These are phyloP conservation scores for Peromyscus aztecus DNA, from an alignment of 2,797 vertebrate species.

Conservation along the genomic window DNA sequence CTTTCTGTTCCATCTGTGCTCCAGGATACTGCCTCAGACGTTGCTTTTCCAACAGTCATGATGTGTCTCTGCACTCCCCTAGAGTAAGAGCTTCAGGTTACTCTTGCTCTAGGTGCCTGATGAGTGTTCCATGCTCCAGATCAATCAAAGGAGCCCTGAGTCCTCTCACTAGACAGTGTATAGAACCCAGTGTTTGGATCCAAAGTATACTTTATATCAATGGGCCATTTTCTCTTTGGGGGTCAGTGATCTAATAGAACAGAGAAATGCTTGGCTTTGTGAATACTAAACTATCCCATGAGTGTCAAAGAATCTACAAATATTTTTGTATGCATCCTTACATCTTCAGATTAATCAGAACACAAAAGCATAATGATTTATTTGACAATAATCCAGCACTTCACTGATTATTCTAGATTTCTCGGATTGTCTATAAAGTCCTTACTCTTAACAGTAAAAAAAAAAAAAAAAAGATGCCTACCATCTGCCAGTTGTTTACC, in stretches of 20 bases:
- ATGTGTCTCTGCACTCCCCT: not conserved
- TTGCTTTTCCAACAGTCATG: not conserved
- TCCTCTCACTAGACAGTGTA: not conserved
- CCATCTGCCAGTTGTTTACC: not conserved
- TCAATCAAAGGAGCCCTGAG: not conserved
- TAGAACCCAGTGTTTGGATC: not conserved
- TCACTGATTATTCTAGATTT: not conserved
- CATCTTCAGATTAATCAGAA: not conserved
- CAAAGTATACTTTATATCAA: not conserved
- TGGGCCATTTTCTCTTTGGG: fast-evolving
- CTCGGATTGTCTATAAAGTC: not conserved
- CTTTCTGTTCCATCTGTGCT: not conserved
- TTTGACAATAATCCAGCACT: not conserved
- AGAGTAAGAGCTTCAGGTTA: not conserved
- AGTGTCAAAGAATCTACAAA: not conserved
- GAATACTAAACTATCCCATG: not conserved
- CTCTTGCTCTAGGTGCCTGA: too few species aligned
- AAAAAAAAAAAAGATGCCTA: not conserved
- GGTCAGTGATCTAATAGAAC: fast-evolving
- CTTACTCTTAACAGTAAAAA: not conserved
- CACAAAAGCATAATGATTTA: not conserved
- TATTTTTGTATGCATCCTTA: not conserved
- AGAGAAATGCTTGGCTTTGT: fast-evolving
- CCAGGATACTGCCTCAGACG: too few species aligned
- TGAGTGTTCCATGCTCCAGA: fast-evolving